Evolutionary conservation across 2,888 invertebrate genomes (phyloP).

Genomic region (Drepanosiphum platanoidis): DNA sequence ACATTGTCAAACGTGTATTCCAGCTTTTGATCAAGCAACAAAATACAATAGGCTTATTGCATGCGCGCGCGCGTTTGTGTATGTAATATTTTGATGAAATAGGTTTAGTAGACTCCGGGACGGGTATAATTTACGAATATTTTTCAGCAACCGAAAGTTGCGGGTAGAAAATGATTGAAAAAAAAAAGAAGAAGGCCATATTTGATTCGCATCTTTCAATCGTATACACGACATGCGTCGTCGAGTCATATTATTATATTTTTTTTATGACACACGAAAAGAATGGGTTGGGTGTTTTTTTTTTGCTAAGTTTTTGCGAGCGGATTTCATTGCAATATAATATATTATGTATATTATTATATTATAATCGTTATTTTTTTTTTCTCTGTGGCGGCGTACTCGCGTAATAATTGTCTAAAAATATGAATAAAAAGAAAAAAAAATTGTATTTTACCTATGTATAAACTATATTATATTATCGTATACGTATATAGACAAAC

Average conservation of each 20-base stretch:
- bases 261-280: not conserved
- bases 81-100: not conserved
- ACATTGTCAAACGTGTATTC: not conserved
- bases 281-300: not conserved
- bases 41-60: not conserved
- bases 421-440: too few relatives aligned
- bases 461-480: too few relatives aligned
- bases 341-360: too few relatives aligned
- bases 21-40: not conserved
- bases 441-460: too few relatives aligned
- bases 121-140: not conserved
- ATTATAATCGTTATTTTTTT: not conserved
- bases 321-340: not conserved
- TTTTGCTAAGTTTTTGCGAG: not conserved
- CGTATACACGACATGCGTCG: not conserved
- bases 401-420: too few relatives aligned
- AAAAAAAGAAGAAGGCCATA: too few relatives aligned
- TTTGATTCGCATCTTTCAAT: too few relatives aligned
- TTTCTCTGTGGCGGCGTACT: not conserved
- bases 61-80: not conserved
- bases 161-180: not conserved
- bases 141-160: not conserved
- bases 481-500: too few relatives aligned
- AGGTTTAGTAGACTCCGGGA: not conserved
- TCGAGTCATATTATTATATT: too few relatives aligned